These are phyloP conservation scores for Channa maculata DNA, from an alignment of 2,113 vertebrate species.

Conservation along the genomic window DNA sequence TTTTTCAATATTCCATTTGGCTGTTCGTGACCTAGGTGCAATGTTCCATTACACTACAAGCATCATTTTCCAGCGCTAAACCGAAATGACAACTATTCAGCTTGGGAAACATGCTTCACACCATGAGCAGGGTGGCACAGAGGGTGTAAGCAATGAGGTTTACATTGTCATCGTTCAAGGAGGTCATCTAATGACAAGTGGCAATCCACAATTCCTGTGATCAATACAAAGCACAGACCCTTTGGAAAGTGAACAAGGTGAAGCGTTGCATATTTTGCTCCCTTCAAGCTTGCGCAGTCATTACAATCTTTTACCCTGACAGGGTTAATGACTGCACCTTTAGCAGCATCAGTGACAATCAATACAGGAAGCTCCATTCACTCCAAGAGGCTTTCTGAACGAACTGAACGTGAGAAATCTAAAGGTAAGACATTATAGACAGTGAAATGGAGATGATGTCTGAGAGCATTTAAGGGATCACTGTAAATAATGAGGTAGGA, in stretches of 20 bases:
- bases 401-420: constrained; percentile 20
- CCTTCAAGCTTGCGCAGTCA: constrained; percentile 32
- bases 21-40: constrained; percentile 53
- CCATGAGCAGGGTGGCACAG: constrained; percentile 13
- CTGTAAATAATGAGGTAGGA: neutral
- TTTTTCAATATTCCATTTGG: constrained; percentile 76
- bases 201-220: constrained; percentile 40
- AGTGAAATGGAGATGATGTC: neutral
- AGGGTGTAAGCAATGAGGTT: constrained; percentile 55
- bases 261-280: constrained; percentile 40
- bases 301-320: constrained; percentile 62
- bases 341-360: constrained; percentile 58
- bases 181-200: constrained; percentile 57
- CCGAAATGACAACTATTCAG: constrained; percentile 62
- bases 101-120: constrained; percentile 40
- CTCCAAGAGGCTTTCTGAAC: constrained; percentile 31
- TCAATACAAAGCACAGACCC: constrained; percentile 47
- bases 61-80: constrained; percentile 53
- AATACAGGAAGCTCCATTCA: constrained; percentile 46
- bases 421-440: constrained; percentile 4
- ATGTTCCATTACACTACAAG: constrained; percentile 60
- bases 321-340: constrained; percentile 68
- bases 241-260: constrained; percentile 50
- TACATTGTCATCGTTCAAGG: constrained; percentile 57
- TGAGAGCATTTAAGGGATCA: neutral